Evolutionary conservation across 37 sponge, comb jelly and placozoan genomes (phyloP), one percentile per base, ranked within the genome.

Genomic region (Petrosia ficiformis): DNA sequence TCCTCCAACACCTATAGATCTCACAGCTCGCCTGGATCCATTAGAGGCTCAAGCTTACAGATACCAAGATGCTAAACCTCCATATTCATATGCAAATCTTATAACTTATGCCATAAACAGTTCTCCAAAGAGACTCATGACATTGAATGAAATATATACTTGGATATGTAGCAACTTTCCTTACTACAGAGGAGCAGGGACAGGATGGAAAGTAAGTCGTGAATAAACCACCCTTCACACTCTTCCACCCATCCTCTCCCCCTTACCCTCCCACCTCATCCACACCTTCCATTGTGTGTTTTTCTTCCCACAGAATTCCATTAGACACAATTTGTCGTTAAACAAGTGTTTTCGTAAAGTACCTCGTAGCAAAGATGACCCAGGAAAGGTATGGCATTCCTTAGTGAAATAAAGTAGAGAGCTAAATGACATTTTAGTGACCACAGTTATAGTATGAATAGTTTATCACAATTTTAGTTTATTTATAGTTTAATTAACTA

Each of bases 61-160:
- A 1, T 85, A 67, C 76, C 74, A 77, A 24, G 89, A 82, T 66
- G 86, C 85, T 33, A 95, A 97, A 67, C 97, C 97, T 1, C 94
- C 97, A 16, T 97, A 86, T 72, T 90, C 92, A 35, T 97, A 97
- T 65, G 97, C 97, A 11, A 71, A 83, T 16, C 92, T 97, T 32
- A 97, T 97, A 42, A 90, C 91, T 2, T 97, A 88, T 42, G 89
- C 97, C 39, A 97, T 97, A 73, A 97, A 97, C 92, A 90, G 94
- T 67, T 64, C 89, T 22, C 65, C 69, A 4, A 80, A 65, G 69
- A 52, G 71, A 44, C 80, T 71, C 43, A 84, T 97, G 85, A 97
- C 97, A 0, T 84, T 97, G 2, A 97, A 83, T 68, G 94, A 93
- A 14, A 97, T 97, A 30, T 97, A 97, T 80, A 85, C 72, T 30